Evolutionary conservation across 2,888 invertebrate genomes (phyloP).

Genomic region (Scotopteryx bipunctaria): DNA sequence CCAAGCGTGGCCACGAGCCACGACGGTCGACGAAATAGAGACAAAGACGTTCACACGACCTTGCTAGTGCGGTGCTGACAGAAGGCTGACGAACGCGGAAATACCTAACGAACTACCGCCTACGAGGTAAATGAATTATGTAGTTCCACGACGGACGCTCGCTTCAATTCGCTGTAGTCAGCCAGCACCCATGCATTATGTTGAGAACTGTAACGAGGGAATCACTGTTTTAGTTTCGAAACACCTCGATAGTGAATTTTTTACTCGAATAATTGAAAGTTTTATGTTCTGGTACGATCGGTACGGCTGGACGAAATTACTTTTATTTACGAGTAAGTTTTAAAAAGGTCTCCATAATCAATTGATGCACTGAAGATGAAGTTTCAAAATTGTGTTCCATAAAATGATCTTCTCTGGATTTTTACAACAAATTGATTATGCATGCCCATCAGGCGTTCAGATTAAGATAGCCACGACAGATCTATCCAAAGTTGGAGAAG

Average conservation of each 20-base stretch:
- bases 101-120: constrained; percentile 70
- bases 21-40: constrained; percentile 53
- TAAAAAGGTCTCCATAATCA: too few species aligned
- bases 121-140: constrained; percentile 68
- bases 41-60: constrained; percentile 80
- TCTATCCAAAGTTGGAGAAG: constrained; percentile 31
- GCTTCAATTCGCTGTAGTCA: constrained; percentile 40
- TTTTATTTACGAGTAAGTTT: too few species aligned
- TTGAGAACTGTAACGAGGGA: constrained; percentile 18
- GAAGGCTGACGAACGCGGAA: constrained; percentile 70
- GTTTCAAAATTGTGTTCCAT: neutral
- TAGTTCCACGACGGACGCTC: constrained; percentile 48
- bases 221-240: constrained; percentile 10
- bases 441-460: constrained; percentile 29
- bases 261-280: constrained; percentile 3
- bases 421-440: neutral
- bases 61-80: constrained; percentile 66
- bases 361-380: neutral
- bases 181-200: constrained; percentile 23
- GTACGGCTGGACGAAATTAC: neutral
- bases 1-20: constrained; percentile 34
- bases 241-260: neutral
- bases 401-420: constrained; percentile 1
- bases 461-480: constrained; percentile 31
- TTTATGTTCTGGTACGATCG: neutral